These are phyloP conservation scores for Halocaridina rubra DNA, from an alignment of 2,888 invertebrate species.

Conservation along the genomic window DNA sequence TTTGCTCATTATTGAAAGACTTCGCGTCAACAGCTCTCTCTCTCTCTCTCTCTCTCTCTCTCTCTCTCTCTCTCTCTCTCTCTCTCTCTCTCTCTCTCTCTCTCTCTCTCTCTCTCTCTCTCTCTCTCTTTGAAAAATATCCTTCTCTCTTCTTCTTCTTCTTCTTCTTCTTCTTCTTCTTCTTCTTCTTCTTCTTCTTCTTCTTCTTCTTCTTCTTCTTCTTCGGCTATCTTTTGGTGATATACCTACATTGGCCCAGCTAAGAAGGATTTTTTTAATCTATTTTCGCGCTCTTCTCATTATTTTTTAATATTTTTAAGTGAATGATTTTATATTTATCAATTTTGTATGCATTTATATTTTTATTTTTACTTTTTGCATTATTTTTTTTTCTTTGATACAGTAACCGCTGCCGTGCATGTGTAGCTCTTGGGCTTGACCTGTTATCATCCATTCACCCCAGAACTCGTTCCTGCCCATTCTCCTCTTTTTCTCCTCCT, in stretches of 20 bases:
- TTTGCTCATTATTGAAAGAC: no score
- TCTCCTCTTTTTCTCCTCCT: neutral
- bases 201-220: neutral
- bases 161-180: neutral
- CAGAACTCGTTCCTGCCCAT: neutral
- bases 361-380: no score
- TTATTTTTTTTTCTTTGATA: no score
- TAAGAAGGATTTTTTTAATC: no score
- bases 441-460: no score
- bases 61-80: neutral
- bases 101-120: neutral
- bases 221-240: neutral
- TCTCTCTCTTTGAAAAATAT: neutral
- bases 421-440: no score
- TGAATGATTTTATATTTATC: no score
- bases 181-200: neutral
- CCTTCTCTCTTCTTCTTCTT: neutral
- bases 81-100: neutral
- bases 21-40: no score
- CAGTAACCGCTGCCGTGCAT: no score
- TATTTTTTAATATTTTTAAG: neutral
- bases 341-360: no score
- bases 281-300: no score
- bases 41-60: conserved; percentile 7
- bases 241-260: neutral